Evolutionary conservation across 2,113 vertebrate genomes (phyloP).

Genomic region (Gopherus flavomarginatus): DNA sequence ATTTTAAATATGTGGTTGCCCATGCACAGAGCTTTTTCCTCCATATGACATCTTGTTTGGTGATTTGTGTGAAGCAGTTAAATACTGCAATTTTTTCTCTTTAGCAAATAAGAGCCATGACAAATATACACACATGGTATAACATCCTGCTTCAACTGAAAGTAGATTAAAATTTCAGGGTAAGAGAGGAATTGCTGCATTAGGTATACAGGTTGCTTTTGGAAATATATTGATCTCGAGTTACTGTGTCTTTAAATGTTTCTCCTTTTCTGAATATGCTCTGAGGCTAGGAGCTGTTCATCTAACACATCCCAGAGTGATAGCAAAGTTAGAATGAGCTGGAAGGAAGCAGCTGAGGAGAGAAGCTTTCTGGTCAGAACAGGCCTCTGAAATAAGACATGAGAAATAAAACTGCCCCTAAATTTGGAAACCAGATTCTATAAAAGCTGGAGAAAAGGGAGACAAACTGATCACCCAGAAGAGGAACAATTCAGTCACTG

Average conservation of each 20-base stretch:
- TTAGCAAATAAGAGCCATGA: background rate
- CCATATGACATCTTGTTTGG: background rate
- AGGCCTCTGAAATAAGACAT: background rate
- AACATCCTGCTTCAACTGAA: fast-evolving
- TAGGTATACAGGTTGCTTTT: constrained; percentile 2
- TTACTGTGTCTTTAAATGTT: background rate
- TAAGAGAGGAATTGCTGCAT: background rate
- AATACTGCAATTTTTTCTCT: background rate
- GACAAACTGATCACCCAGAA: background rate
- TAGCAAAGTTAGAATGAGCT: background rate
- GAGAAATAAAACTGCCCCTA: background rate
- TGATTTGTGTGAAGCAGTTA: background rate
- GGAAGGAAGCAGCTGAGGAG: background rate
- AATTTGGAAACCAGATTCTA: background rate
- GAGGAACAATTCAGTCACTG: background rate
- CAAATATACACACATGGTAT: background rate
- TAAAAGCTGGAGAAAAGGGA: background rate
- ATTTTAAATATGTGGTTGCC: background rate
- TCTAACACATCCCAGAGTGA: background rate
- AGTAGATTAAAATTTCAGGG: background rate
- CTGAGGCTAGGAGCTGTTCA: background rate
- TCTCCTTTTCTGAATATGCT: background rate
- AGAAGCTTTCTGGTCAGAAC: background rate
- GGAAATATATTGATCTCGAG: background rate
- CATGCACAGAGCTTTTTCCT: background rate